Evolutionary conservation across 2,113 vertebrate species (phyloP).

Genomic region (Phalacrocorax brasilianus): DNA sequence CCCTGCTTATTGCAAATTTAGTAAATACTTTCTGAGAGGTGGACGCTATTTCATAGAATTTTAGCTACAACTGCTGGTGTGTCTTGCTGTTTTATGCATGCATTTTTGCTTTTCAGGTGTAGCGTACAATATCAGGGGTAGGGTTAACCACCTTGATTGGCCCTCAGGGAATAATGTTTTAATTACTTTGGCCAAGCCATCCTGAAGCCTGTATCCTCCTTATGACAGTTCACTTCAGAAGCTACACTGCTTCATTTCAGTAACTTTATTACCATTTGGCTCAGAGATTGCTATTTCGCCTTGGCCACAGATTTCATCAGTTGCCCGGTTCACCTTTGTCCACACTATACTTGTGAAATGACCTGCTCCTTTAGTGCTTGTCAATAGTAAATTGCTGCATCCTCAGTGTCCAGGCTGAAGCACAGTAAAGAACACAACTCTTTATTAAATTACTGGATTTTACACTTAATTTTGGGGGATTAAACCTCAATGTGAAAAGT

Average conservation of each 20-base stretch:
- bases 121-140: neutral
- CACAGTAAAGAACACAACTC: slow-evolving; percentile 72
- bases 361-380: slow-evolving; percentile 90
- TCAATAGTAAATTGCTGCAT: slow-evolving; percentile 88
- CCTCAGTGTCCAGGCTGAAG: slow-evolving; percentile 71
- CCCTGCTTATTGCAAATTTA: neutral
- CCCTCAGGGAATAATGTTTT: slow-evolving; percentile 68
- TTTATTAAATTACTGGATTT: slow-evolving; percentile 79
- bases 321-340: slow-evolving; percentile 97
- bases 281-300: slow-evolving; percentile 96
- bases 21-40: neutral
- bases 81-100: neutral
- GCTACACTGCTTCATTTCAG: slow-evolving; percentile 89
- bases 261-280: slow-evolving; percentile 97
- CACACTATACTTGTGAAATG: slow-evolving; percentile 89
- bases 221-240: slow-evolving; percentile 90
- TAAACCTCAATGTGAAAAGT: slow-evolving; percentile 78
- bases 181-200: slow-evolving; percentile 78
- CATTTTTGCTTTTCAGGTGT: neutral
- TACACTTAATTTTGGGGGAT: slow-evolving; percentile 78
- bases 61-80: neutral
- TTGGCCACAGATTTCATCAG: slow-evolving; percentile 97
- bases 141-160: neutral
- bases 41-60: neutral
- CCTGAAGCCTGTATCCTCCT: slow-evolving; percentile 82